Base-by-base conservation (phyloP, 1,140 invertebrate species). In the Archivesica marissinica region DNA sequence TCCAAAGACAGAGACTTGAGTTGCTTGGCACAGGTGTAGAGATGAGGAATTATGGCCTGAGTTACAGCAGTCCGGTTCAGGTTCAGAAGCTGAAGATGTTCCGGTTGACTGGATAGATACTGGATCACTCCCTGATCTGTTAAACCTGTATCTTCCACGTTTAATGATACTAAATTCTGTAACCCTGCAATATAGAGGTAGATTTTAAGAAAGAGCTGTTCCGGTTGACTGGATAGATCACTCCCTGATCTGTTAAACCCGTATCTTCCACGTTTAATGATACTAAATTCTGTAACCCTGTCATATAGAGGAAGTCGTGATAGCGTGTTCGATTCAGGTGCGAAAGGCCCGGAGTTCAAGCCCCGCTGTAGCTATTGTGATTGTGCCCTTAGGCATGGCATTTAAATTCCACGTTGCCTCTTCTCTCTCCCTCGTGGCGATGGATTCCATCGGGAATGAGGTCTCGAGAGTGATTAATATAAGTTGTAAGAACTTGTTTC, bases 11-110 rank as follows among this genome's bases (percentile, higher is more conserved):
- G 66, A 39, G 77, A 68, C 47, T 88, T 90, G 25, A 92, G 85
- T 20, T 74, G 50, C 25, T 20, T 64, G 39, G 25, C 64, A 59
- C 85, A 77, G 89, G 89, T 85, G 77, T 87, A 81, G 0, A 92
- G 61, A 50, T 86, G 81, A n/a, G 85, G 44, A n/a, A 93, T 82
- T 6, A 93, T 88, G 44, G 75, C 78, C 11, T 91, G 89, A 50
- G 91, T 92, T 4, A 92, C 88, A 44, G 79, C 33, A 30, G 91
- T 93, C 61, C 88, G 82, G 81, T 89, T 93, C 4, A 92, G 77
- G 75, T 92, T 91, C 4, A 93, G 86, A 47, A 87, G 59, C 25
- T 89, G 86, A 25, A 93, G 86, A 20, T 77, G 38, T 33, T 59
- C 23, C 0, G 87, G 87, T 33, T 64, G 74, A 13, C 61, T 81